Evolutionary conservation across 2,888 invertebrate species (phyloP).

Genomic region (Luperina testacea): DNA sequence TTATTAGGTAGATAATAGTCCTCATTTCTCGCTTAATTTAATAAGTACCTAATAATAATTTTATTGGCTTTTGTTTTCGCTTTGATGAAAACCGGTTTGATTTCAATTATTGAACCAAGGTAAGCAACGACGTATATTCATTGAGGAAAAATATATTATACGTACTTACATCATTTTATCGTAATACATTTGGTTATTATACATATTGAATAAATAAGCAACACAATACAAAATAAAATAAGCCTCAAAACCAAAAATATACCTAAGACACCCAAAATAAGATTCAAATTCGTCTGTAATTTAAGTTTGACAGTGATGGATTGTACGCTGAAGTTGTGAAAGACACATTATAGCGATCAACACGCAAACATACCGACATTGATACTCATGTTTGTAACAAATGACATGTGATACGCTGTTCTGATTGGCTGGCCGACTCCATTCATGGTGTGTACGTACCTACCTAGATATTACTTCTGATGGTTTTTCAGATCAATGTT

Average conservation of each 20-base stretch:
- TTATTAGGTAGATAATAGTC: not conserved
- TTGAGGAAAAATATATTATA: conserved; percentile 29
- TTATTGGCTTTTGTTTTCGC: conserved; percentile 7
- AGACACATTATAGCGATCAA: conserved; percentile 67
- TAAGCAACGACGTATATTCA: conserved; percentile 15
- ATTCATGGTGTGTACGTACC: conserved; percentile 1
- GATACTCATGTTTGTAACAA: conserved; percentile 60
- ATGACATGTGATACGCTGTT: conserved; percentile 58
- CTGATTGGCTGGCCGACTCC: conserved; percentile 36
- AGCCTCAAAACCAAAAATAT: conserved; percentile 18
- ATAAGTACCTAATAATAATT: not conserved
- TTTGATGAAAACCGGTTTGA: conserved; percentile 15
- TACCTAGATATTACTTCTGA: not conserved
- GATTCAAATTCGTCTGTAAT: conserved; percentile 47
- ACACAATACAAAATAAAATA: conserved; percentile 6
- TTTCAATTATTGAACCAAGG: not conserved
- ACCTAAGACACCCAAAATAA: not conserved
- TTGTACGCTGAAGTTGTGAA: conserved; percentile 67
- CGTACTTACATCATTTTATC: conserved; percentile 36
- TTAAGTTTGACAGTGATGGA: conserved; percentile 76
- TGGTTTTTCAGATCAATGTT: not conserved
- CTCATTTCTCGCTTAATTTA: not conserved
- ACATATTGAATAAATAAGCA: conserved; percentile 25
- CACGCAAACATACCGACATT: conserved; percentile 60
- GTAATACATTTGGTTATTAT: conserved; percentile 46